Percentiles rank a stretch among this genome's conserved stretches.
These are phyloP conservation scores for Amblyjoppa proteus DNA, from an alignment of 2,888 invertebrate genomes.

Conservation along the genomic window DNA sequence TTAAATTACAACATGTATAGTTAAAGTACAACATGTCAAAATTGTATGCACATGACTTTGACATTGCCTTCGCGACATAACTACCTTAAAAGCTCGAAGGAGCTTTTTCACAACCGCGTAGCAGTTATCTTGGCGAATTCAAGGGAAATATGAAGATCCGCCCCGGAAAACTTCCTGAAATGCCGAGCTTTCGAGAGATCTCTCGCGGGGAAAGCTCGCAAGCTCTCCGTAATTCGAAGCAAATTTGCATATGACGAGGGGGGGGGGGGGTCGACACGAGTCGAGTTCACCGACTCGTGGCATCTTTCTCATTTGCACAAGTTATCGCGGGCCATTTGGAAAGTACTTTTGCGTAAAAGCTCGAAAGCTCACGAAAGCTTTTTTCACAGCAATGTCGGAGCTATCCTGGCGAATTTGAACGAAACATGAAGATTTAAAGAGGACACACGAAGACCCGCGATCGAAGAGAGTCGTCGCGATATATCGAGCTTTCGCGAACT, in stretches of 20 bases:
- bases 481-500: neutral
- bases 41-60: too few relatives aligned
- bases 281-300: neutral
- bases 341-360: too few relatives aligned
- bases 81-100: neutral
- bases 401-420: too few relatives aligned
- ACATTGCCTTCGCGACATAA: too few relatives aligned
- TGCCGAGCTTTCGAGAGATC: neutral
- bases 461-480: too few relatives aligned
- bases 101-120: neutral
- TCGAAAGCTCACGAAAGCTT: too few relatives aligned
- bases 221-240: conserved; percentile 3
- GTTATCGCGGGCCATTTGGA: too few relatives aligned
- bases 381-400: too few relatives aligned
- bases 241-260: conserved; percentile 6
- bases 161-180: neutral
- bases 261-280: neutral
- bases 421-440: too few relatives aligned
- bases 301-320: neutral
- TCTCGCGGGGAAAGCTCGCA: neutral
- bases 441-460: too few relatives aligned
- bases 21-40: too few relatives aligned
- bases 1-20: too few relatives aligned
- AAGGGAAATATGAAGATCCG: neutral
- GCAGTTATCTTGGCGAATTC: neutral